Evolutionary conservation across 2,113 vertebrate genomes (phyloP), one percentile per base, ranked within the genome.

Genomic region (Hipposideros armiger): DNA sequence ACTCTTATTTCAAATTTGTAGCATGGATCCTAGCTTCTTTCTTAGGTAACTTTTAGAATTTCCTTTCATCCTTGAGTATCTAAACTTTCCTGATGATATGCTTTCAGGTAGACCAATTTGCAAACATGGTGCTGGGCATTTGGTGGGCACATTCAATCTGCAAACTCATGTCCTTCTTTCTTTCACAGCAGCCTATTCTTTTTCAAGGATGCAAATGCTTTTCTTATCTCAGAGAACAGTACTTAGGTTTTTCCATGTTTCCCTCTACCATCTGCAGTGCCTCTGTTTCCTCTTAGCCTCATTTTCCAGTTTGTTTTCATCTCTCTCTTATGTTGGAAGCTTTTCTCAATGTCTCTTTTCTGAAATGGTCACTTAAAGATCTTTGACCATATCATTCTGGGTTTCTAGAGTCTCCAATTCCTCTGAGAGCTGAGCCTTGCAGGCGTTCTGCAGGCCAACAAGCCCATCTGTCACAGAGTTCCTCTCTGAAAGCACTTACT

Each of bases 301-400:
- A 64, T 83, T 90, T 82, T 82, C 47, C 14, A 50, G 30, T 70
- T 70, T 84, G 40, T 92, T 96, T 95, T 54, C 74, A n/a, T 67
- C 58, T 69, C 22, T 69, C 24, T 85, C 70, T 89, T 76, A 22
- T 28, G 22, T 54, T 86, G 58, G 20, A 54, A 73, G 11, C 54
- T 81, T 76, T 74, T 85, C 45, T 85, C 40, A 67, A 30, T 85
- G 58, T 40, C 47, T 50, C 58, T 26, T 60, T 60, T 60, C 58
- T 60, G 22, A 30, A 64, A 64, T 64, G 47, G 47, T 84, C 22
- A 56, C 54, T 16, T 85, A 74, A 45, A 32, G 15, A 81, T 84
- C 5, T n/a, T n/a, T 91, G 69, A 8, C 50, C 20, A 32, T 4
- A 74, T n/a, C 69, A 69, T 3, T 28, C 5, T 8, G 30, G 28